Conservation (phyloP, 2,888 invertebrate genomes). For the Strigamia transsilvanica region DNA sequence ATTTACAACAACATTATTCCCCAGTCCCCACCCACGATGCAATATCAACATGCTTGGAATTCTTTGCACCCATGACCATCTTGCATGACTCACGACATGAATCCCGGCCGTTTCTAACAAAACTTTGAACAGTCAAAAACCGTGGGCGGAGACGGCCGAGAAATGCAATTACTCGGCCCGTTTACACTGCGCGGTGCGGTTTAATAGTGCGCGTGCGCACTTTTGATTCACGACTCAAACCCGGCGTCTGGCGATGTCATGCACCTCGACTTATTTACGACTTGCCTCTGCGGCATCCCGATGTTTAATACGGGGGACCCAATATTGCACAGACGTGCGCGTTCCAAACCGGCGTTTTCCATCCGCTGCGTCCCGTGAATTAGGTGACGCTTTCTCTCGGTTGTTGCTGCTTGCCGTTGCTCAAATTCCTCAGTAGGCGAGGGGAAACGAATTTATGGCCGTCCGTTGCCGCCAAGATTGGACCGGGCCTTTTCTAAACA, state of each 20-base stretch:
- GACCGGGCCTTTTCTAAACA: constrained; percentile 32
- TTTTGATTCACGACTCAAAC: constrained; percentile 34
- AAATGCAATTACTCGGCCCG: constrained; percentile 46
- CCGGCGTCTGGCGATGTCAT: constrained; percentile 46
- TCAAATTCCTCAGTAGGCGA: constrained; percentile 6
- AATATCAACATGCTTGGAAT: constrained; percentile 32
- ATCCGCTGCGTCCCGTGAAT: constrained; percentile 36
- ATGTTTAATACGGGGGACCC: constrained; percentile 20
- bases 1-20: constrained; percentile 28
- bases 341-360: constrained; percentile 17
- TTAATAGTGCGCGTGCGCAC: constrained; percentile 31
- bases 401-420: constrained; percentile 46
- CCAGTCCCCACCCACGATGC: constrained; percentile 3
- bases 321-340: constrained; percentile 49
- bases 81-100: constrained; percentile 22
- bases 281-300: constrained; percentile 43
- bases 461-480: constrained; percentile 41
- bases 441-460: constrained; percentile 43
- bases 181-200: constrained; percentile 27
- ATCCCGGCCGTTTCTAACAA: neutral
- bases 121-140: neutral
- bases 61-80: constrained; percentile 35
- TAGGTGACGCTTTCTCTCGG: constrained; percentile 33
- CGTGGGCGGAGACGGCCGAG: constrained; percentile 34
- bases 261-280: constrained; percentile 49